These are phyloP conservation scores for Amiota minor DNA, from an alignment of 2,888 invertebrate genomes.

Conservation along the genomic window DNA sequence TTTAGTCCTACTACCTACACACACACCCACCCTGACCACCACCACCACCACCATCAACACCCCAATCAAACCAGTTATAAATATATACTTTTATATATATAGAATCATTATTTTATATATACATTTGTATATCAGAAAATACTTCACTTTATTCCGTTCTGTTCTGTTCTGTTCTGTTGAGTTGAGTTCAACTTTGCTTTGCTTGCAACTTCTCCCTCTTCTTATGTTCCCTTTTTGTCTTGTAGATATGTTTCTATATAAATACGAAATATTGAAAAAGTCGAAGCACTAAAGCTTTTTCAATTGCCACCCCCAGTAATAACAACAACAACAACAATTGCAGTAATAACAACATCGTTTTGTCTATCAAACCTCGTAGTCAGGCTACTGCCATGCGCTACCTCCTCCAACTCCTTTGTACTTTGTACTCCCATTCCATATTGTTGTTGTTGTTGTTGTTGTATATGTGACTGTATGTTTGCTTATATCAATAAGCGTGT, in stretches of 20 bases:
- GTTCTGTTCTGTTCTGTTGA: slow-evolving; percentile 20
- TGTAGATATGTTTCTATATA: no score
- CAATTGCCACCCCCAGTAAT: slow-evolving; percentile 61
- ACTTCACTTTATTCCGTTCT: neutral
- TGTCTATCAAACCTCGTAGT: slow-evolving; percentile 16
- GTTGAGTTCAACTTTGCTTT: slow-evolving; percentile 4
- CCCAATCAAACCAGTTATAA: neutral
- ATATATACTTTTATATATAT: slow-evolving; percentile 1
- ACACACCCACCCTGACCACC: slow-evolving; percentile 32
- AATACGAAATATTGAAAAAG: slow-evolving; percentile 25
- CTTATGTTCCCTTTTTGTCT: neutral
- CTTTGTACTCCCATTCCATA: no score
- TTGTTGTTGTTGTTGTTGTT: no score
- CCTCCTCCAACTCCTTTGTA: no score
- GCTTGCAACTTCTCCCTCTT: slow-evolving; percentile 1
- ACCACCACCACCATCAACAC: neutral
- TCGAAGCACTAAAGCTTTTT: slow-evolving; percentile 58
- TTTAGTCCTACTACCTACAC: slow-evolving; percentile 48
- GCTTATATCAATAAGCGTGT: slow-evolving; percentile 32
- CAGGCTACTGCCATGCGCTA: neutral
- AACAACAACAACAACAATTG: slow-evolving; percentile 17
- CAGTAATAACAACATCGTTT: slow-evolving; percentile 28
- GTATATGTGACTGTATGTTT: slow-evolving; percentile 6
- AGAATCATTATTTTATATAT: slow-evolving; percentile 15
- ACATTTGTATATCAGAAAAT: slow-evolving; percentile 36